Base-by-base conservation (phyloP, 2,797 vertebrate species). In the Rousettus madagascariensis region DNA sequence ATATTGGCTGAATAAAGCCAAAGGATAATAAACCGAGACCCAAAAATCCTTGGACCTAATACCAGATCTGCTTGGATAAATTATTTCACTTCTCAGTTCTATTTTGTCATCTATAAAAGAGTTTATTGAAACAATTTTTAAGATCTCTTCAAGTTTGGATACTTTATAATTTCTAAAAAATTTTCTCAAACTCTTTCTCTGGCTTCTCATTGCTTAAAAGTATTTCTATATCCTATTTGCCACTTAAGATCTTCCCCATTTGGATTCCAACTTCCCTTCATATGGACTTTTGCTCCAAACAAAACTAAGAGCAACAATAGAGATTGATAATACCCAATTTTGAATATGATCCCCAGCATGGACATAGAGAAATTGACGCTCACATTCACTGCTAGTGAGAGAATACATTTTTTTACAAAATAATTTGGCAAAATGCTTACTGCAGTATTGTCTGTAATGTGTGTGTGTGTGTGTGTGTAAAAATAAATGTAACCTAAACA, bases 211-310 rank as follows among this genome's bases (percentile, higher is more conserved):
- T 86, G 28, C 61, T 63, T 86, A 68, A 90, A 86, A 69, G 69
- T 77, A 77, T 36, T 55, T n/a, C 86, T 41, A 82, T 33, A 7
- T 51, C 20, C 20, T 86, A 84, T 63, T 94, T 94, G 41, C 26
- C 59, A 74, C 59, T 79, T 79, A 74, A 86, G 46, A 28, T 87
- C 55, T 80, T 92, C 30, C 57, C 51, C 26, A 33, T 85, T 90
- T 75, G 51, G 92, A 84, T 92, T 53, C 61, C 61, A 92, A 55
- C 80, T 94, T 89, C n/a, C 46, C 17, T 5, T 95, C 85, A 85
- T 13, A 46, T 66, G 17, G 53, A 63, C 13, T 22, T 41, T 78
- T 86, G 63, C 49, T 69, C 49, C 24, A 59, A 71, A 65, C 38
- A 83, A 87, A 93, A 90, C 8, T 53, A 55, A 68, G 9, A 92